These are phyloP conservation scores for Flexamia atlantica DNA, from an alignment of 2,888 invertebrate species.

Conservation along the genomic window DNA sequence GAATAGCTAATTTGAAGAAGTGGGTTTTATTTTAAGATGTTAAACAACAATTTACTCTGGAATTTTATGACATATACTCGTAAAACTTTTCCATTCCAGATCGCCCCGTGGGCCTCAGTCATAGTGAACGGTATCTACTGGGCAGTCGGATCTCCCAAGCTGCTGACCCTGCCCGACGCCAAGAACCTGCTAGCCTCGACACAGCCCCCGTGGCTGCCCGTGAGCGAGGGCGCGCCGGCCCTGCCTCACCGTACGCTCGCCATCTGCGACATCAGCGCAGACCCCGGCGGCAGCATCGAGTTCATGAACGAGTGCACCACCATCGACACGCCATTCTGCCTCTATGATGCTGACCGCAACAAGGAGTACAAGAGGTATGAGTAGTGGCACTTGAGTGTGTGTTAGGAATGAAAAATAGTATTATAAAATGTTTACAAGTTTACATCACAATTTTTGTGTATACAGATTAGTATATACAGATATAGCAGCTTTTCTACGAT, in stretches of 20 bases:
- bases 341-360: constrained; percentile 99
- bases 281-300: constrained; percentile 98
- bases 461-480: too few species aligned
- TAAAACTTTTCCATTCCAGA: too few species aligned
- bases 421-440: too few species aligned
- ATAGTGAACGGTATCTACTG: constrained; percentile 99
- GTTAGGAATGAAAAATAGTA: too few species aligned
- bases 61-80: too few species aligned
- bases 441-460: too few species aligned
- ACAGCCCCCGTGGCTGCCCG: constrained; percentile 95
- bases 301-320: constrained; percentile 99
- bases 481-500: too few species aligned
- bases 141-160: constrained; percentile 97
- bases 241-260: constrained; percentile 94
- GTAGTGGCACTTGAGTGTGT: too few species aligned
- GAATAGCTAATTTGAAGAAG: too few species aligned
- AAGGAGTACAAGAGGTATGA: constrained; percentile 95
- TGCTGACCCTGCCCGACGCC: constrained; percentile 98
- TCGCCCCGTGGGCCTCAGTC: constrained; percentile 98
- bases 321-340: constrained; percentile 98
- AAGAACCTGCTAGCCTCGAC: constrained; percentile 94
- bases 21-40: too few species aligned
- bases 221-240: constrained; percentile 89
- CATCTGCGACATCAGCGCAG: constrained; percentile 99
- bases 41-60: too few species aligned